These are phyloP conservation scores for Halcyon smyrnensis DNA, from an alignment of 2,797 vertebrate genomes.

Conservation along the genomic window DNA sequence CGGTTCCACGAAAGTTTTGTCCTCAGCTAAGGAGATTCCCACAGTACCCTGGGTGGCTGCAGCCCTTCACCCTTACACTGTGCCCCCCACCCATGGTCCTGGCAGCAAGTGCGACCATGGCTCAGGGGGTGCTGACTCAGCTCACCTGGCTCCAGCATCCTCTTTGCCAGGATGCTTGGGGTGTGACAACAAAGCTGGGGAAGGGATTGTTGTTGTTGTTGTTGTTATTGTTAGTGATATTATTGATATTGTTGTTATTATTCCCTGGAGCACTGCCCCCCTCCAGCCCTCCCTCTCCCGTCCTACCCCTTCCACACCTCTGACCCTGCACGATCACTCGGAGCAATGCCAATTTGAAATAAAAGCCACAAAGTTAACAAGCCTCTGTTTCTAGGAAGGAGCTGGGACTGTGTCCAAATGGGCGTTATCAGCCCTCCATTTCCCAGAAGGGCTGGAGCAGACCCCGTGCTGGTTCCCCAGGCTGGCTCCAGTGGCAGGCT, in stretches of 20 bases:
- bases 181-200: not conserved
- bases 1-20: not conserved
- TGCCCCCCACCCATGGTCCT: no score
- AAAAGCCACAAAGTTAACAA: slow-evolving; percentile 52
- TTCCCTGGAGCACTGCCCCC: not conserved
- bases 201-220: not conserved
- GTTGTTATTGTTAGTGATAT: not conserved
- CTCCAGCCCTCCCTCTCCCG: not conserved
- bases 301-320: not conserved
- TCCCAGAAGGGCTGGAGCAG: slow-evolving; percentile 54
- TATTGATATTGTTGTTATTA: not conserved
- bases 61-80: not conserved
- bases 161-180: not conserved
- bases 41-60: rapidly evolving
- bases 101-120: not conserved
- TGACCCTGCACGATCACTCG: not conserved
- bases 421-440: not conserved
- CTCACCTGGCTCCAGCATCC: not conserved
- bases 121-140: not conserved
- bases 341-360: not conserved
- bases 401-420: slow-evolving; percentile 63
- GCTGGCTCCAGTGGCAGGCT: not conserved
- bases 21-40: not conserved
- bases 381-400: slow-evolving; percentile 64
- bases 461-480: not conserved